phyloP scores from a whole-genome alignment of 2,113 vertebrate genomes.

The Cynoglossus semilaevis region DNA sequence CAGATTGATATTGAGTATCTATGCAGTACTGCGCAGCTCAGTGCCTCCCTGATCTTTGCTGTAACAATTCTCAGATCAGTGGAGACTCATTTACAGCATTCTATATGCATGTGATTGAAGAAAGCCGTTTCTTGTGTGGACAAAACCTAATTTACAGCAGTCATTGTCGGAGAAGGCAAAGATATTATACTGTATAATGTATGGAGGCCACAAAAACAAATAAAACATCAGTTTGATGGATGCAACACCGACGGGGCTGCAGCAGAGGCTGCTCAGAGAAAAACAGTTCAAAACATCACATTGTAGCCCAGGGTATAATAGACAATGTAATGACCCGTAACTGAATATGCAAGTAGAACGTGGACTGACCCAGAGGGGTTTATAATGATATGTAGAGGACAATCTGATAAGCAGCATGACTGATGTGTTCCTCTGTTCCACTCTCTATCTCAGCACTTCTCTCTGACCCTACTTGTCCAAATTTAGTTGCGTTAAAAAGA shows the following conservation, averaged over 20 bases:
- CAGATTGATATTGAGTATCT: no score
- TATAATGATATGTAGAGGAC: conserved; percentile 12
- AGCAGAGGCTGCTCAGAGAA: conserved; percentile 2
- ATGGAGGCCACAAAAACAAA: conserved; percentile 21
- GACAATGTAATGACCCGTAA: conserved; percentile 6
- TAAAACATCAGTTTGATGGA: conserved; percentile 35
- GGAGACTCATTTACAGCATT: background rate
- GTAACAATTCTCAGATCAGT: background rate
- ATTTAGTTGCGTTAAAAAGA: background rate
- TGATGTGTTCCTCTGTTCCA: background rate
- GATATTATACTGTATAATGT: background rate
- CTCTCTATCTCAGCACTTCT: background rate
- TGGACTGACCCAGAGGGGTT: conserved; percentile 13
- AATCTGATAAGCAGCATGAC: conserved; percentile 11
- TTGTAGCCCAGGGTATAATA: conserved; percentile 4
- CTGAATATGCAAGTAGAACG: conserved; percentile 6
- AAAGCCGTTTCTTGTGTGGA: conserved; percentile 1
- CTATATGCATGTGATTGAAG: background rate
- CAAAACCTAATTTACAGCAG: conserved; percentile 17
- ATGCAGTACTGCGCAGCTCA: no score
- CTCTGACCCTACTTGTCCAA: background rate
- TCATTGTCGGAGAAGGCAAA: conserved; percentile 16
- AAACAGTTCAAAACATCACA: conserved; percentile 1
- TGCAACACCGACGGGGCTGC: conserved; percentile 15
- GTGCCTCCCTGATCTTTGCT: no score